Base-by-base conservation (phyloP, 2,888 invertebrate species). In the Caenorhabditis afra region DNA sequence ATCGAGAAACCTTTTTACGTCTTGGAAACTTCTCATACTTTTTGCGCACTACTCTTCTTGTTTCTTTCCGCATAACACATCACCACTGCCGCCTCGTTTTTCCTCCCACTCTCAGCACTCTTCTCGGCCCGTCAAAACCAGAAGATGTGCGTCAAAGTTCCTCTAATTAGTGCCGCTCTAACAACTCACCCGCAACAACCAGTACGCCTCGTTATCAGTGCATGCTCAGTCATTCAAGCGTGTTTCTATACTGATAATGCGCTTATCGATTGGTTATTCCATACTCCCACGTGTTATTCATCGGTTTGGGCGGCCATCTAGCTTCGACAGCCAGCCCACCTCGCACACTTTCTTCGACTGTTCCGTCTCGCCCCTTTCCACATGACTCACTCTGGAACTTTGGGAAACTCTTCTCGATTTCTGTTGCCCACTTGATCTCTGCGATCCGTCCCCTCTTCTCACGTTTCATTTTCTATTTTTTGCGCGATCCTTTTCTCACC, bases 401-500 rank as follows among this genome's bases (percentile, higher is more conserved):
- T 11, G 4, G 37, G 16, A 14, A 18, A 35, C 7, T 53, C 50
- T 16, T 35, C 16, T n/a, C 29, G 29, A 16, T n/a, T 35, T 23
- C 22, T 55, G 44, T 57, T 45, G 57, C 41, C 71, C 62, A 71
- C 62, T 71, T 62, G 61, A 62, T 61, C 39, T 22, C 41, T 58
- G 8, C 41, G 58, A 29, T 29, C 29, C 29, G 29, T 29, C 29
- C 20, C 23, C 44, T 41, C 41, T 23, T 67, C 44, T 49, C 62
- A 35, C n/a, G 39, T 61, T 71, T 29, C 61, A 47, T 39, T 49
- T 61, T 61, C 29, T 29, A 29, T 29, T 29, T 29, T 29, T 29
- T 52, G 39, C 57, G 29, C 16, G 49, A 50, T 22, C 73, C 49
- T 71, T 71, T 71, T 71, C 64, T 61, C 71, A 71, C 68, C 68